These are phyloP conservation scores for Noctua pronuba DNA, from an alignment of 2,888 invertebrate genomes.

Conservation along the genomic window DNA sequence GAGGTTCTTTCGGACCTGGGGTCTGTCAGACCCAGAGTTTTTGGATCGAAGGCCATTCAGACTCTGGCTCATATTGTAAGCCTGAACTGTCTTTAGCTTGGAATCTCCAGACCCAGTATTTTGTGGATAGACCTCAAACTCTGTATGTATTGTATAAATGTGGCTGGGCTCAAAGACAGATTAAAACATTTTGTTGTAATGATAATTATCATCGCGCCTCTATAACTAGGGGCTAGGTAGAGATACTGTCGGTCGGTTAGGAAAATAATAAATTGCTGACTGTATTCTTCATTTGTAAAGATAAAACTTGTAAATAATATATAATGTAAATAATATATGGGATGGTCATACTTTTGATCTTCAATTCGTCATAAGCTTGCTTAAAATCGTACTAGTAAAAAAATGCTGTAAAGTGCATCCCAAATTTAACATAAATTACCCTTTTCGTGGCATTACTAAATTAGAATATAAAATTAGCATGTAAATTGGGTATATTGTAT, in stretches of 20 bases:
- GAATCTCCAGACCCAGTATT: not conserved
- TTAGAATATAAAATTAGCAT: slow-evolving; percentile 40
- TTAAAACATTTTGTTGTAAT: slow-evolving; percentile 6
- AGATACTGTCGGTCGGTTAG: not conserved
- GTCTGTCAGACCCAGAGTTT: not conserved
- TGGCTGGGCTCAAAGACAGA: not conserved
- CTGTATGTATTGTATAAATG: not conserved
- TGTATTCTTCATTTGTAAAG: slow-evolving; percentile 10
- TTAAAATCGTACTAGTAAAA: slow-evolving; percentile 16
- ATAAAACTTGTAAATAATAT: slow-evolving; percentile 41
- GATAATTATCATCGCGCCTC: slow-evolving; percentile 3
- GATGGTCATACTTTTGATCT: not conserved
- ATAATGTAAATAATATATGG: slow-evolving; percentile 22
- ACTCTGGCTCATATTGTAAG: not conserved
- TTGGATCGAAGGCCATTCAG: rapidly evolving
- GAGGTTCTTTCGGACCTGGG: not conserved
- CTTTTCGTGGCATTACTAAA: slow-evolving; percentile 44
- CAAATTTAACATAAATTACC: slow-evolving; percentile 16
- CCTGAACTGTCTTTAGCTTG: not conserved
- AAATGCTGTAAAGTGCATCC: not conserved
- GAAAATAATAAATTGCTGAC: not conserved
- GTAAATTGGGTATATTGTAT: slow-evolving; percentile 41
- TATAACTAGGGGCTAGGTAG: slow-evolving; percentile 11
- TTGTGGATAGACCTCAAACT: not conserved
- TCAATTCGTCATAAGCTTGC: slow-evolving; percentile 8